These are phyloP conservation scores for Meriones psammophilus DNA, from an alignment of 2,797 vertebrate genomes.

Conservation along the genomic window DNA sequence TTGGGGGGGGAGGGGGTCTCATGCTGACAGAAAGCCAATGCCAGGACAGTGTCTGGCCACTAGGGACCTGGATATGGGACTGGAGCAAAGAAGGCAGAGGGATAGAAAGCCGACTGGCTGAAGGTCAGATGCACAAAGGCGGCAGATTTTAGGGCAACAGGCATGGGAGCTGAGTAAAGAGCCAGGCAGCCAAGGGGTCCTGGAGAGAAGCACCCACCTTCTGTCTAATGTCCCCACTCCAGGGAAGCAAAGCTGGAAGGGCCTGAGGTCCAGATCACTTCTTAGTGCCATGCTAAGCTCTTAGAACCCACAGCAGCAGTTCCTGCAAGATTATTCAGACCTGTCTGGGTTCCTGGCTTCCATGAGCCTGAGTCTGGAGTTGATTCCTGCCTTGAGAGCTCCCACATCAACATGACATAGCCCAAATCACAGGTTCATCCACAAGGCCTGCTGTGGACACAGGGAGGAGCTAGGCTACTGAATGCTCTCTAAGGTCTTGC, in stretches of 20 bases:
- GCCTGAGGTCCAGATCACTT: neutral
- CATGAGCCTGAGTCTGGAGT: neutral
- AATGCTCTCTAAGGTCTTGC: neutral
- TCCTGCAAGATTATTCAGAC: neutral
- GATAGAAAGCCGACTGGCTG: neutral
- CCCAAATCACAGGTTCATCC: neutral
- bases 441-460: neutral
- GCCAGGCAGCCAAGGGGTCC: neutral
- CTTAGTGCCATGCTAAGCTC: neutral
- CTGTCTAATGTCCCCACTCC: neutral
- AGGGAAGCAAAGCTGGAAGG: neutral
- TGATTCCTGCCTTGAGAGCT: slow-evolving; percentile 19
- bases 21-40: neutral
- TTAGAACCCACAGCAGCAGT: neutral
- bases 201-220: neutral
- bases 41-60: neutral
- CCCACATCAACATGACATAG: neutral
- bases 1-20: neutral
- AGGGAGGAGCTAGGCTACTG: neutral
- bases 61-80: neutral
- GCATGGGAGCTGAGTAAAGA: neutral
- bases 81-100: too few species aligned
- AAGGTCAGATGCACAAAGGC: neutral
- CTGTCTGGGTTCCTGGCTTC: neutral
- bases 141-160: neutral